These are phyloP conservation scores for Parotocinclus haroldoi DNA, from an alignment of 2,797 vertebrate genomes.

Conservation along the genomic window DNA sequence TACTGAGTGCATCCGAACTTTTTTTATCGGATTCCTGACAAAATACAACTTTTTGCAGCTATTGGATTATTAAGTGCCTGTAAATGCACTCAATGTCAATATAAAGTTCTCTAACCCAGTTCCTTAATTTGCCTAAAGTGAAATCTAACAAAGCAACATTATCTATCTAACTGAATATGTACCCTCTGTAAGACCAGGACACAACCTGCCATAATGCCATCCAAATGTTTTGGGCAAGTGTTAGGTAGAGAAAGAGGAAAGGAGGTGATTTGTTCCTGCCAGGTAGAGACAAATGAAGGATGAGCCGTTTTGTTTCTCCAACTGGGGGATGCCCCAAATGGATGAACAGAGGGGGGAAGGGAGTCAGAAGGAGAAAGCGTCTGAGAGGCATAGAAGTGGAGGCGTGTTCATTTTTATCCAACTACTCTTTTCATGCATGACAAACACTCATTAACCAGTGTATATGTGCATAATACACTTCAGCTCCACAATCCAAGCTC, in stretches of 20 bases:
- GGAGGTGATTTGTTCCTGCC: constrained; percentile 61
- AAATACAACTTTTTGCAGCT: too few species aligned
- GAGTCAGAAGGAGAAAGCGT: constrained; percentile 45
- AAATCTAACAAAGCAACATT: too few species aligned
- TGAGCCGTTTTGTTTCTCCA: constrained; percentile 51
- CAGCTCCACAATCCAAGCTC: not conserved
- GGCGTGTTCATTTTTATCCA: constrained; percentile 58
- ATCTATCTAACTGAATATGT: too few species aligned
- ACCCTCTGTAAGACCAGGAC: too few species aligned
- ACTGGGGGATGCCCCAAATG: constrained; percentile 58
- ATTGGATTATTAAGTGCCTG: too few species aligned
- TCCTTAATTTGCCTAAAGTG: too few species aligned
- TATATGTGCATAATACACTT: not conserved
- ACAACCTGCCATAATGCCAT: too few species aligned
- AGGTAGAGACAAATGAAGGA: constrained; percentile 56
- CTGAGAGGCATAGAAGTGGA: constrained; percentile 25
- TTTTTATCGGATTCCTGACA: too few species aligned
- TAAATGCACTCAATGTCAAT: too few species aligned
- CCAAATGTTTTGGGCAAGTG: too few species aligned
- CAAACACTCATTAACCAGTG: not conserved
- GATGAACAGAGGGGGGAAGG: constrained; percentile 53
- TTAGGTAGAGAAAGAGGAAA: constrained; percentile 1
- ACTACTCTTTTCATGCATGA: constrained; percentile 10
- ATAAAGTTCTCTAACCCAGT: too few species aligned
- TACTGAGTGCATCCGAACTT: too few species aligned